These are phyloP conservation scores for Pyrochroa serraticornis DNA, from an alignment of 2,888 invertebrate species.

Conservation along the genomic window DNA sequence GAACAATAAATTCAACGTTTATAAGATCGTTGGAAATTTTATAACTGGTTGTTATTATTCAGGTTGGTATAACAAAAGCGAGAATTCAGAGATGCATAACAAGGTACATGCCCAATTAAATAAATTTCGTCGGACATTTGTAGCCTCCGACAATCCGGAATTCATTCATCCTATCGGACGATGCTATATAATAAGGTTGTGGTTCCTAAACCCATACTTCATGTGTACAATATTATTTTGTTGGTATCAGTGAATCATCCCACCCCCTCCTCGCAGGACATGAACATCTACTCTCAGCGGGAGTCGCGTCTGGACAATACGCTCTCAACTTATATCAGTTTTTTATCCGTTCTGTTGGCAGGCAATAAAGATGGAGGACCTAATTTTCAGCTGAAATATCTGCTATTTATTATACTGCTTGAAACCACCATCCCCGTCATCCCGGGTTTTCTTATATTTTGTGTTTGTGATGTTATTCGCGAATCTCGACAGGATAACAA, in stretches of 20 bases:
- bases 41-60: too few species aligned
- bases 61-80: too few species aligned
- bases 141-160: constrained; percentile 8
- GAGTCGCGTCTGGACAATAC: constrained; percentile 54
- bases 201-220: constrained; percentile 39
- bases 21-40: too few species aligned
- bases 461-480: constrained; percentile 11
- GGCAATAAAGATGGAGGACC: constrained; percentile 57
- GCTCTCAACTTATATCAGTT: constrained; percentile 54
- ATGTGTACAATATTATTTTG: constrained; percentile 50
- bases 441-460: not conserved
- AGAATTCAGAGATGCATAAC: too few species aligned
- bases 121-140: constrained; percentile 6
- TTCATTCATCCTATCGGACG: constrained; percentile 9
- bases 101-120: not conserved
- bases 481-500: constrained; percentile 9
- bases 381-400: constrained; percentile 56
- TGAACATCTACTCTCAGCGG: constrained; percentile 53
- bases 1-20: too few species aligned
- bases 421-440: constrained; percentile 16
- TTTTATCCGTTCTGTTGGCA: constrained; percentile 56
- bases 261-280: constrained; percentile 35
- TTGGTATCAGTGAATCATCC: constrained; percentile 52
- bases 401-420: constrained; percentile 51
- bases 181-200: constrained; percentile 24